Base-by-base conservation (phyloP, 2,113 vertebrate species). In the Neotoma lepida region DNA sequence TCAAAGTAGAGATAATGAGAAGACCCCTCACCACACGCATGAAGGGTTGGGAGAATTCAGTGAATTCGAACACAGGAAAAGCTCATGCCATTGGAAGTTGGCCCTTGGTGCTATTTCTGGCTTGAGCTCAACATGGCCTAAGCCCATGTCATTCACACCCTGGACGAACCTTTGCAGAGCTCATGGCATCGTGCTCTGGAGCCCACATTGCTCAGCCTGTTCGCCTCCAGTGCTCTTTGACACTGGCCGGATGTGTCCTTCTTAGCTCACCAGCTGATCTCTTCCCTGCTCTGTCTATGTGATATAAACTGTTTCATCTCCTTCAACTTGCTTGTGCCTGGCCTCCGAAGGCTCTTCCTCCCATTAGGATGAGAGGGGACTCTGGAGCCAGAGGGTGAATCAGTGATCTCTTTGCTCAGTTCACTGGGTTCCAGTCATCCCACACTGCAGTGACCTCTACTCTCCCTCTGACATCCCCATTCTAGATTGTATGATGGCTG, bases 401-500 rank as follows among this genome's bases (percentile, higher is more conserved):
- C 13, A 15, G 64, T 71, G 93, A 92, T 49, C 86, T 92, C 82
- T n/a, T 18, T 3, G 84, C 80, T 94, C 7, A 9, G 68, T 51
- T 91, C 88, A 91, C 56, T 66, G 33, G 85, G 90, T 95, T 94
- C 63, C 95, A 93, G 94, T 90, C 87, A 97, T 94, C 80, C 77
- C 63, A 33, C 68, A 51, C 74, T 28, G 64, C 92, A 71, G 26
- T 71, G 93, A 51, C 91, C 68, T 93, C 94, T 93, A 74, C 80
- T 78, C 86, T 77, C 80, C 76, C 84, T 94, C 70, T 87, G 84
- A 85, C 54, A 44, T 80, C 70, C 39, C 66, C 68, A 96, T 51
- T 51, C 33, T 74, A 68, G 35, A 63, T 56, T 93, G 92, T 91
- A 24, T 64, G 2, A 41, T 30, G 49, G 18, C 89, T 82, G 41